These are phyloP conservation scores for Aphaenogaster rudis DNA, from an alignment of 1,140 invertebrate species.

Conservation along the genomic window DNA sequence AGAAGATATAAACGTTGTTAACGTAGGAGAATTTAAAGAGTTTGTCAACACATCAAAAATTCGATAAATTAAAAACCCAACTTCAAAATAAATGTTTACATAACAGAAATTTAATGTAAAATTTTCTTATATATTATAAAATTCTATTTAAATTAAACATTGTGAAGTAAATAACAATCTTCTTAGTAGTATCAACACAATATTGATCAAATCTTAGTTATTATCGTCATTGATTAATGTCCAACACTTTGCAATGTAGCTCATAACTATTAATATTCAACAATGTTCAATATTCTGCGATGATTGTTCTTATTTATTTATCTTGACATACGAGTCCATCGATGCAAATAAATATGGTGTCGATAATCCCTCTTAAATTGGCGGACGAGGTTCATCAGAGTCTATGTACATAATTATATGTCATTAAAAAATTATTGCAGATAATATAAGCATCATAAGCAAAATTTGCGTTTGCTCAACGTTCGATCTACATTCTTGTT, in stretches of 20 bases:
- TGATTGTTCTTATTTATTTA: slow-evolving; percentile 14
- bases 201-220: slow-evolving; percentile 19
- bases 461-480: slow-evolving; percentile 23
- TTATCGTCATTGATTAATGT: slow-evolving; percentile 2
- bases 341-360: neutral
- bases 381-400: slow-evolving; percentile 20
- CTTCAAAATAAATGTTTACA: neutral
- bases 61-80: neutral
- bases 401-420: slow-evolving; percentile 36
- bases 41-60: neutral
- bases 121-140: neutral
- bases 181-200: neutral
- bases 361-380: slow-evolving; percentile 57
- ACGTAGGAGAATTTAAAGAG: neutral
- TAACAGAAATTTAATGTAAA: neutral
- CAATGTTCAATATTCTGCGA: slow-evolving; percentile 11
- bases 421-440: slow-evolving; percentile 38
- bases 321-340: slow-evolving; percentile 1
- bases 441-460: slow-evolving; percentile 43
- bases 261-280: slow-evolving; percentile 11
- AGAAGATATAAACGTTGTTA: neutral
- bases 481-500: slow-evolving; percentile 17
- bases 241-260: neutral
- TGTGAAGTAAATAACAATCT: slow-evolving; percentile 11
- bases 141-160: neutral